These are phyloP conservation scores for Sebastes kiyomatsui DNA, from an alignment of 2,797 vertebrate species.

Conservation along the genomic window DNA sequence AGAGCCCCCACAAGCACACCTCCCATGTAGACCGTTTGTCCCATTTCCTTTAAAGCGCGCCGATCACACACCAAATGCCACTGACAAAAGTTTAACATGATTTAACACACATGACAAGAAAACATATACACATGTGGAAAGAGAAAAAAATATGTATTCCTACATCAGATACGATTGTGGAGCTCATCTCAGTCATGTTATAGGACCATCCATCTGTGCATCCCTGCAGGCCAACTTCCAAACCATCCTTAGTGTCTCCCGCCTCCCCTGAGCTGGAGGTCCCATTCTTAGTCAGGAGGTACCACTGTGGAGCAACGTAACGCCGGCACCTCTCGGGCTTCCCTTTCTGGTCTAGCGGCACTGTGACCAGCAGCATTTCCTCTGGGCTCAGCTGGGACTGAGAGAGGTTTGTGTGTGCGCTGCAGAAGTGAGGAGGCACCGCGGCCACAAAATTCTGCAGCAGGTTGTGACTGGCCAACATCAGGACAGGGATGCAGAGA, in stretches of 20 bases:
- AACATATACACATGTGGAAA: neutral
- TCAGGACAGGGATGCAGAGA: conserved; percentile 81
- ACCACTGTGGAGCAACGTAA: conserved; percentile 83
- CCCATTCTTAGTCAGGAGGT: conserved; percentile 74
- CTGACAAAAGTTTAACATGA: conserved; percentile 62
- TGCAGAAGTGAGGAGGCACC: conserved; percentile 81
- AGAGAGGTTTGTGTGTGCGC: conserved; percentile 57
- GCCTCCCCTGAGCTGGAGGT: conserved; percentile 32
- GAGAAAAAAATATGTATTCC: neutral
- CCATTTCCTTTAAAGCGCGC: conserved; percentile 88
- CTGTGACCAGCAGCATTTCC: conserved; percentile 67
- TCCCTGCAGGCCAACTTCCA: conserved; percentile 60
- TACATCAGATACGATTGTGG: conserved; percentile 90
- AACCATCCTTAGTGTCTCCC: neutral
- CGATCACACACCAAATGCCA: conserved; percentile 90
- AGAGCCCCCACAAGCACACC: conserved; percentile 88
- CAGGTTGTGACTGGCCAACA: conserved; percentile 91
- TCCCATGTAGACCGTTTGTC: conserved; percentile 91
- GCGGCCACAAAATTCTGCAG: conserved; percentile 91
- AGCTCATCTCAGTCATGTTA: conserved; percentile 78
- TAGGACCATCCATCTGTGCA: conserved; percentile 89
- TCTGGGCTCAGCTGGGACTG: conserved; percentile 1
- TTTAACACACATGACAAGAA: neutral
- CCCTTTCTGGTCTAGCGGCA: conserved; percentile 75
- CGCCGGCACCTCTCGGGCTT: conserved; percentile 78